Base-by-base conservation (phyloP, 2,797 vertebrate species). In the Rallus crepitans region DNA sequence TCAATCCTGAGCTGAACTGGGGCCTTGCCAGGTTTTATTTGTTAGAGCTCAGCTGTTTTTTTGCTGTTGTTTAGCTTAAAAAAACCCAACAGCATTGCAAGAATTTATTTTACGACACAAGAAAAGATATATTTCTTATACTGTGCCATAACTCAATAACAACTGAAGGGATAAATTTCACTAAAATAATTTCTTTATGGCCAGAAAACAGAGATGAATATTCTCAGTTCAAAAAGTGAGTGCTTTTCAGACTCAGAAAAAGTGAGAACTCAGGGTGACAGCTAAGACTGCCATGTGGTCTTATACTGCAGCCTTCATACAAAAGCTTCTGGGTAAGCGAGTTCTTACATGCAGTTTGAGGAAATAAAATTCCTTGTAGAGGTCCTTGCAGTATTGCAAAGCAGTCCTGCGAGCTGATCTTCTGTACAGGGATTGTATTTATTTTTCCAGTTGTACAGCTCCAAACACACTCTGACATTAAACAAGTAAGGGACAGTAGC, bases 371-470 rank as follows among this genome's bases (percentile, higher is more conserved):
- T 60, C 27, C 71, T 56, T 64, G 27, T 25, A 73, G 66, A 82
- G 7, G n/a, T 72, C 33, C 45, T 83, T 45, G 57, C 19, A 48
- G 16, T 24, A 33, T 40, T 53, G 35, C 37, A 81, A 89, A 71
- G 37, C 53, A 71, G 31, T 27, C 1, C 0, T 2, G 45, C 33
- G 15, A 68, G n/a, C 0, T 0, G 7, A 72, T 15, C 20, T 60
- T 61, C 20, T 47, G 6, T 33, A 65, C 47, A 52, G 59, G 28
- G 23, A 40, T 57, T 87, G 2, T 40, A 23, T 78, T 82, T 86
- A 27, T 72, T 80, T 68, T 80, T 92, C 20, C 37, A 60, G 10
- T 12, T 82, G 23, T 31, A 76, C 23, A 64, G 13, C 66, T 87
- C 39, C 39, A 73, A 66, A 53, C 12, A n/a, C 0, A 0, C n/a